These are phyloP conservation scores for Geococcyx californianus DNA, from an alignment of 2,113 vertebrate genomes.

Conservation along the genomic window DNA sequence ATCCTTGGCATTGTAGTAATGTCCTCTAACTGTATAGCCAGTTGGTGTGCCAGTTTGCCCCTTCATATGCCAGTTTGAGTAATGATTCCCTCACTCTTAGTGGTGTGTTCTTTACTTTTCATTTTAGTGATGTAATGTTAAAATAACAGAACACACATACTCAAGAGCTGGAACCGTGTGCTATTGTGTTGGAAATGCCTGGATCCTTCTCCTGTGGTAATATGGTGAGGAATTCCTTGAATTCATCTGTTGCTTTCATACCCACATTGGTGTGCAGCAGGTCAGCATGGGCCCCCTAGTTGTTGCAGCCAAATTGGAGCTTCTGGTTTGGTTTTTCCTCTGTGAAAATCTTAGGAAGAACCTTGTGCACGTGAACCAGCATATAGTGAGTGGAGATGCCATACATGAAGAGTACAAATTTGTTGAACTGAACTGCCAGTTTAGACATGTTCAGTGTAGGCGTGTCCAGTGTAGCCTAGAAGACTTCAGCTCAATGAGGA, in stretches of 20 bases:
- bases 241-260: not conserved
- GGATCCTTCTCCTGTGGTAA: not conserved
- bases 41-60: not conserved
- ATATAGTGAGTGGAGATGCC: not conserved
- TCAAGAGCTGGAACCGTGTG: not conserved
- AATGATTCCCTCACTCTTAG: not conserved
- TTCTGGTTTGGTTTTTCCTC: not conserved
- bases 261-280: not conserved
- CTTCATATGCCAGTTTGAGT: not conserved
- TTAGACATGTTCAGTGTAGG: not conserved
- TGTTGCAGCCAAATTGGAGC: not conserved
- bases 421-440: not conserved
- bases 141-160: not conserved
- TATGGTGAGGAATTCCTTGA: not conserved
- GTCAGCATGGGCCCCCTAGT: accelerated
- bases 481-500: not conserved
- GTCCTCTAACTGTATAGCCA: not conserved
- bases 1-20: not conserved
- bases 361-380: not conserved
- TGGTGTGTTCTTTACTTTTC: not conserved
- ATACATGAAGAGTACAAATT: not conserved
- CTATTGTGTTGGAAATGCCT: not conserved
- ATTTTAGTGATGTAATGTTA: not conserved
- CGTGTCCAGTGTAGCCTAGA: not conserved
- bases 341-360: not conserved